These are phyloP conservation scores for Orchesella flavescens DNA, from an alignment of 2,888 invertebrate species.

Conservation along the genomic window DNA sequence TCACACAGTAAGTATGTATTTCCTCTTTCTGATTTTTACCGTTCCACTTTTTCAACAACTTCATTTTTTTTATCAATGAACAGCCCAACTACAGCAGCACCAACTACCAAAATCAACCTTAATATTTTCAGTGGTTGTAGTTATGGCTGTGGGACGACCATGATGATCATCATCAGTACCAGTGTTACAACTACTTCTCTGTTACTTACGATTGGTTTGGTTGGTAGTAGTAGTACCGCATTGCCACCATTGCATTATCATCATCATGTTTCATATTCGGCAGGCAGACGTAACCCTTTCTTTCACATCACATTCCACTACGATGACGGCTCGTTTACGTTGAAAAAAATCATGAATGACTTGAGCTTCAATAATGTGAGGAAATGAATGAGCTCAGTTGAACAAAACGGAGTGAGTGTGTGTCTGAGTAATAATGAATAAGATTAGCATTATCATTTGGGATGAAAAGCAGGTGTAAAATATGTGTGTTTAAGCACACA, in stretches of 20 bases:
- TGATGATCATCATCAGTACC: too few species aligned
- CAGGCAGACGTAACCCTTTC: constrained; percentile 19
- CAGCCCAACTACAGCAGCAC: background rate
- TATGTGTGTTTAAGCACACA: background rate
- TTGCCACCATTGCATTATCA: too few species aligned
- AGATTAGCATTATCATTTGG: background rate
- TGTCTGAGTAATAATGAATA: constrained; percentile 4
- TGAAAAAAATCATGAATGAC: constrained; percentile 34
- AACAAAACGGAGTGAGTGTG: background rate
- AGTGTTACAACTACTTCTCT: too few species aligned
- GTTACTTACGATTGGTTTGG: too few species aligned
- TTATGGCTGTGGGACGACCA: too few species aligned
- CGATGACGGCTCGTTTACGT: constrained; percentile 12
- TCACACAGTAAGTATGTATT: too few species aligned
- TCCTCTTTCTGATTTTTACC: constrained; percentile 6
- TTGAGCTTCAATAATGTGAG: background rate
- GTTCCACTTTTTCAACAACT: constrained; percentile 41
- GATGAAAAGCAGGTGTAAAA: background rate
- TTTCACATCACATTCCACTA: background rate
- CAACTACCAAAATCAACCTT: background rate
- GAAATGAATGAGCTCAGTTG: constrained; percentile 33
- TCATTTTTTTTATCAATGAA: constrained; percentile 31
- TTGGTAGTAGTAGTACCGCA: too few species aligned
- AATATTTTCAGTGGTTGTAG: too few species aligned
- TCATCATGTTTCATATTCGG: too few species aligned